Conservation (phyloP, 2,113 vertebrate species). For the Spizaetus ornatus region DNA sequence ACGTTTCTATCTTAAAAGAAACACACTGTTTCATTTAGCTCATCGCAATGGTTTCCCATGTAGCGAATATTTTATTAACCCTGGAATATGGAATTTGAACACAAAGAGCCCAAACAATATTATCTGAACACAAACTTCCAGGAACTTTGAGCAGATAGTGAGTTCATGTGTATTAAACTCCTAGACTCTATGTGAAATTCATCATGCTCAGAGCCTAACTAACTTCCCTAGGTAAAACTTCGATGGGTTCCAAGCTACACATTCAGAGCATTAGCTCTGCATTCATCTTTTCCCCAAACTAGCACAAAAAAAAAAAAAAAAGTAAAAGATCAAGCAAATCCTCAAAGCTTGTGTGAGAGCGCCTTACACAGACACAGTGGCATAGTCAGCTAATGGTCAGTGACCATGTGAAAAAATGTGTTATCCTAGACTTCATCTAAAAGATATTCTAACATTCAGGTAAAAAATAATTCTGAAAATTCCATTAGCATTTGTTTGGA, state of each 20-base stretch:
- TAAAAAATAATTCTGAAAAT: neutral
- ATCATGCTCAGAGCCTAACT: too few relatives aligned
- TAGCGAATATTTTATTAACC: neutral
- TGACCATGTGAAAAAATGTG: neutral
- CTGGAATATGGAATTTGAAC: neutral
- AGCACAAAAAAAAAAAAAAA: neutral
- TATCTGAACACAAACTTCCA: neutral
- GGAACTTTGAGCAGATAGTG: neutral
- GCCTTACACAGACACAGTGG: neutral
- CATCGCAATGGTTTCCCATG: neutral
- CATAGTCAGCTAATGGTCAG: neutral
- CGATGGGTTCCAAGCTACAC: neutral
- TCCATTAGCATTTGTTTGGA: neutral
- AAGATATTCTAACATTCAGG: neutral
- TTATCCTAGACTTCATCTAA: neutral
- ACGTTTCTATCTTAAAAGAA: neutral
- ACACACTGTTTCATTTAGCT: neutral
- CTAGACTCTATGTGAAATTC: neutral
- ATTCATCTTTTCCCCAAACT: neutral
- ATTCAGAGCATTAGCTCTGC: neutral
- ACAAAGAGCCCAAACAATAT: neutral
- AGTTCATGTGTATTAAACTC: neutral
- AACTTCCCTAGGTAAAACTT: neutral
- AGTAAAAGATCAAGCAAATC: neutral
- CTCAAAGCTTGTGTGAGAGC: neutral